These are phyloP conservation scores for Macquaria australasica DNA, from an alignment of 2,113 vertebrate genomes.

Conservation along the genomic window DNA sequence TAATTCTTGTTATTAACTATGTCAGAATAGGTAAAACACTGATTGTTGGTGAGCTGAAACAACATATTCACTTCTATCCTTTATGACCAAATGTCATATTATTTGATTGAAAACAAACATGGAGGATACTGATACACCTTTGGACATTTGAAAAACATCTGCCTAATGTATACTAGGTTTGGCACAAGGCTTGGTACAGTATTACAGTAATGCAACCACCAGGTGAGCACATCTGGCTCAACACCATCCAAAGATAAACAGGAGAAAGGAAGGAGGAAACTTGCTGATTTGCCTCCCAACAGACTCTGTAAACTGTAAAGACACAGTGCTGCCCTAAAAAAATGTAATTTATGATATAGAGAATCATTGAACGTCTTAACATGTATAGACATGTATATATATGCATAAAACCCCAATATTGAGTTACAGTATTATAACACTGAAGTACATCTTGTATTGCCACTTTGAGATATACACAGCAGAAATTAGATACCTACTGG, in stretches of 20 bases:
- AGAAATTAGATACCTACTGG: background rate
- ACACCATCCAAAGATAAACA: background rate
- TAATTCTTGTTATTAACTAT: background rate
- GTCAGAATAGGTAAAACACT: background rate
- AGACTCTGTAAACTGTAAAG: background rate
- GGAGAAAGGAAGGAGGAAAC: background rate
- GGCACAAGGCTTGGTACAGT: background rate
- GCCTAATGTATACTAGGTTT: background rate
- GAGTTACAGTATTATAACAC: too few relatives aligned
- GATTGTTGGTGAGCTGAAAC: background rate
- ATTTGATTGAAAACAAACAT: background rate
- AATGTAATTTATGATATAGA: background rate
- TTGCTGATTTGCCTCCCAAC: background rate
- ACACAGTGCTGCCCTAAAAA: background rate
- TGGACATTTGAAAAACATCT: background rate
- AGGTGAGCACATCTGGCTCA: background rate
- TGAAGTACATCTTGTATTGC: background rate
- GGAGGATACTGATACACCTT: background rate
- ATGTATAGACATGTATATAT: background rate
- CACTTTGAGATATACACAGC: background rate
- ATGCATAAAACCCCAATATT: too few relatives aligned
- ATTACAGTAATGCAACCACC: background rate
- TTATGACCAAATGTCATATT: constrained; percentile 2
- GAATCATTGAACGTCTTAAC: background rate
- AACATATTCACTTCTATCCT: background rate